phyloP scores from a whole-genome alignment of 1,140 invertebrate genomes.

The Caerostris extrusa region DNA sequence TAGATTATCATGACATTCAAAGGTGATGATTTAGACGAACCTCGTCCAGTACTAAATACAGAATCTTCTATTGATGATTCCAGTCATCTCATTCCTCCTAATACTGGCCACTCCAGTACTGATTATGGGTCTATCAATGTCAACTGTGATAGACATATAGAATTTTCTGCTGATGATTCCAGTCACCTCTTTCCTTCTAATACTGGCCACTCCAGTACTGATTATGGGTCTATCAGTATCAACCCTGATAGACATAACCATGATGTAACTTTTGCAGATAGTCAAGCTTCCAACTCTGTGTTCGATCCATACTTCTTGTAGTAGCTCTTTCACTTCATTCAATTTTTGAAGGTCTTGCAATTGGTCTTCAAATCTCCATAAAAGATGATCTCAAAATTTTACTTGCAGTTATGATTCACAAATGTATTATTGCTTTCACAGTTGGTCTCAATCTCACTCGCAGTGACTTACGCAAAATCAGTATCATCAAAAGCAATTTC shows the following conservation, averaged over 20 bases:
- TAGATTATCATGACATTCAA: no score
- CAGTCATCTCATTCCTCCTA: not conserved
- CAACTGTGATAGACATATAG: not conserved
- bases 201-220: slow-evolving; percentile 79
- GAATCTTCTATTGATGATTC: not conserved
- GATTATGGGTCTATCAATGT: not conserved
- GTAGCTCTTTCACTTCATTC: slow-evolving; percentile 94
- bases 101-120: not conserved
- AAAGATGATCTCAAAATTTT: slow-evolving; percentile 90
- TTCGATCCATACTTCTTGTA: slow-evolving; percentile 90
- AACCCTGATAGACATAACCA: slow-evolving; percentile 15
- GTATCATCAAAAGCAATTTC: slow-evolving; percentile 61
- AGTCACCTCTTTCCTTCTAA: not conserved
- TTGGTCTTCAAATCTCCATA: slow-evolving; percentile 87
- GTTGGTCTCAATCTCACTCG: slow-evolving; percentile 81
- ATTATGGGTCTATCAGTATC: not conserved
- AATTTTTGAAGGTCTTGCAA: slow-evolving; percentile 93
- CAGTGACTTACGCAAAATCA: slow-evolving; percentile 7
- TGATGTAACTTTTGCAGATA: slow-evolving; percentile 16
- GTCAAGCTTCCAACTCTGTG: slow-evolving; percentile 80
- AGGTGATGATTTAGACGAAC: not conserved
- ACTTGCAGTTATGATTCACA: slow-evolving; percentile 92
- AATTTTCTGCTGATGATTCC: not conserved
- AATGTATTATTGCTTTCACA: slow-evolving; percentile 90
- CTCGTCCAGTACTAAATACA: not conserved